Conservation (phyloP, 2,888 invertebrate species). For the Cryptus viduatorius region DNA sequence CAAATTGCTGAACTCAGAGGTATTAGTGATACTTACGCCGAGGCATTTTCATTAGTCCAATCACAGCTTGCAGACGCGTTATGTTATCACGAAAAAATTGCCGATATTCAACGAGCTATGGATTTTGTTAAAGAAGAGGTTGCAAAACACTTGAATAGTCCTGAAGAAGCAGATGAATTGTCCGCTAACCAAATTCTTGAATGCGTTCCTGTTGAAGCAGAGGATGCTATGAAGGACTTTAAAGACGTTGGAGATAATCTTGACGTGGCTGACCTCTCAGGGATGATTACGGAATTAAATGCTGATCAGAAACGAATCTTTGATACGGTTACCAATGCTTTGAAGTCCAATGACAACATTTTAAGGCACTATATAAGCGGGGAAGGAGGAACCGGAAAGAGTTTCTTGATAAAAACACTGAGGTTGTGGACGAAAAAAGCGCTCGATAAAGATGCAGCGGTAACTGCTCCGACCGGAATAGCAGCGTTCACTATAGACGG, state of each 20-base stretch:
- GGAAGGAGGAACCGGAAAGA: too few species aligned
- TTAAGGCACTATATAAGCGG: not conserved
- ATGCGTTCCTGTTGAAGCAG: too few species aligned
- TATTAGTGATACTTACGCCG: not conserved
- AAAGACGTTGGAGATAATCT: not conserved
- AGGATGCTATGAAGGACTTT: not conserved
- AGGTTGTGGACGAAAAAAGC: not conserved
- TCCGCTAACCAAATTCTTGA: not conserved
- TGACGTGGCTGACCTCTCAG: not conserved
- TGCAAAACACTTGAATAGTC: not conserved
- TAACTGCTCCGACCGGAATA: not conserved
- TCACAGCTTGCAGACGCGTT: not conserved
- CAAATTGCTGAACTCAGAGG: constrained; percentile 32
- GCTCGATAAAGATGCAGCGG: not conserved
- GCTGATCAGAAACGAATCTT: not conserved
- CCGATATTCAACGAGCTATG: too few species aligned
- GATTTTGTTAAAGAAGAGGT: not conserved
- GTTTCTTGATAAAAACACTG: not conserved
- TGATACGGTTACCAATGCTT: too few species aligned
- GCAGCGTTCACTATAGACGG: constrained; percentile 66
- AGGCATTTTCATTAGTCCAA: not conserved
- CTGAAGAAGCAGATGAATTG: not conserved
- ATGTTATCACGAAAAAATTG: not conserved
- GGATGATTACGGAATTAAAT: not conserved
- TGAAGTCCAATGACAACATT: too few species aligned